phyloP scores from a whole-genome alignment of 2,888 invertebrate genomes.

The Monopis laevigella region DNA sequence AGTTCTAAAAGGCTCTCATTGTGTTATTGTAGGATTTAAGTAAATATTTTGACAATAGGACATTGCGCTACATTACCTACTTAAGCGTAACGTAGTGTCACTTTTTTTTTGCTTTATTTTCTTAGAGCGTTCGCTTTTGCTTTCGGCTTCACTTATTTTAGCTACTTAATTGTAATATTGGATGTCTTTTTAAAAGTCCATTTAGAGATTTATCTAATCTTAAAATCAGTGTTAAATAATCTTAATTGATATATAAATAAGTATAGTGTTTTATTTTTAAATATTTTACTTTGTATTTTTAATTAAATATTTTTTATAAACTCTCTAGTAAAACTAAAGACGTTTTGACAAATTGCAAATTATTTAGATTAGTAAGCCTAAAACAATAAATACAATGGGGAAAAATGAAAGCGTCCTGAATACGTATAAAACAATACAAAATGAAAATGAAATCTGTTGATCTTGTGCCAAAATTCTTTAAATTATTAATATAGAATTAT shows the following conservation, averaged over 20 bases:
- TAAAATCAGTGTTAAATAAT: no score
- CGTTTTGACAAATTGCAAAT: no score
- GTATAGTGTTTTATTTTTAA: no score
- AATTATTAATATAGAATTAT: no score
- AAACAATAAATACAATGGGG: no score
- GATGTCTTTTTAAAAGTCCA: no score
- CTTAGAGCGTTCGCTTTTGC: not conserved
- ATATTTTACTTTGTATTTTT: no score
- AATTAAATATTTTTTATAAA: no score
- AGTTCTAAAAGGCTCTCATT: slow-evolving; percentile 45
- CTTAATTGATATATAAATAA: no score
- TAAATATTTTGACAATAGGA: slow-evolving; percentile 65
- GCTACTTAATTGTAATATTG: not conserved
- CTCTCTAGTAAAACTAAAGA: no score
- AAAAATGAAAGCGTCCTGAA: slow-evolving; percentile 11
- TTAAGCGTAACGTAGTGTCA: slow-evolving; percentile 24
- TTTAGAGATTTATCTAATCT: no score
- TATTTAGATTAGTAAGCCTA: no score
- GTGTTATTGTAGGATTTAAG: slow-evolving; percentile 39
- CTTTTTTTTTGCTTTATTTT: not conserved
- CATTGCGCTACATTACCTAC: slow-evolving; percentile 57
- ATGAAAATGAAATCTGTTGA: slow-evolving; percentile 9
- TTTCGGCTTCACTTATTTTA: not conserved
- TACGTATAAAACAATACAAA: slow-evolving; percentile 6
- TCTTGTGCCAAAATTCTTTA: slow-evolving; percentile 6